phyloP scores from a whole-genome alignment of 2,797 vertebrate genomes.

The Syndactyla subalaris region DNA sequence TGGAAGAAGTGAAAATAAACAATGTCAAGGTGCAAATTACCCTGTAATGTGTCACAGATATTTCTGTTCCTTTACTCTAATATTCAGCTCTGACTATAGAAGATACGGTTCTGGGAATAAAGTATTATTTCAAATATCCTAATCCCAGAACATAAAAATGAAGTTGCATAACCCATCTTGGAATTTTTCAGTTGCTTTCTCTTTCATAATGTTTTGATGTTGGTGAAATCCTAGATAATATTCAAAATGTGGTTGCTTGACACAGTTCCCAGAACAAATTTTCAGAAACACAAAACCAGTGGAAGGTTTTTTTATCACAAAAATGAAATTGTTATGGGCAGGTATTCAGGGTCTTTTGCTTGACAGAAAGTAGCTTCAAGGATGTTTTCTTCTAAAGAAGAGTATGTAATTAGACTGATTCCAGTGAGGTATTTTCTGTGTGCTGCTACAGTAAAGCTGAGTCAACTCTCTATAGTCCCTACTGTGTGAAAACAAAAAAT shows the following conservation, averaged over 20 bases:
- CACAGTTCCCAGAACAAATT: neutral
- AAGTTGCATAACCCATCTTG: neutral
- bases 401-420: neutral
- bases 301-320: neutral
- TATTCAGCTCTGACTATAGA: neutral
- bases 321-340: neutral
- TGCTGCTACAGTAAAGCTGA: neutral
- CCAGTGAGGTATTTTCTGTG: neutral
- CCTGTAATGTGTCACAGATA: neutral
- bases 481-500: neutral
- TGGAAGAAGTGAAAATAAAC: neutral
- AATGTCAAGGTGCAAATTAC: neutral
- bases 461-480: neutral
- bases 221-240: neutral
- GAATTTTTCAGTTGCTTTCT: neutral
- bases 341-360: neutral
- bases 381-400: neutral
- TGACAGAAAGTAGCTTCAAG: neutral
- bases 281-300: neutral
- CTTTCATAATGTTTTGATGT: neutral
- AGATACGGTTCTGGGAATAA: neutral
- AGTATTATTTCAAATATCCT: neutral
- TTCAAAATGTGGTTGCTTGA: neutral
- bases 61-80: neutral
- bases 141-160: neutral